Evolutionary conservation across 2,888 invertebrate genomes (phyloP), one percentile per base, ranked within the genome.

Genomic region (Alcis repandata): DNA sequence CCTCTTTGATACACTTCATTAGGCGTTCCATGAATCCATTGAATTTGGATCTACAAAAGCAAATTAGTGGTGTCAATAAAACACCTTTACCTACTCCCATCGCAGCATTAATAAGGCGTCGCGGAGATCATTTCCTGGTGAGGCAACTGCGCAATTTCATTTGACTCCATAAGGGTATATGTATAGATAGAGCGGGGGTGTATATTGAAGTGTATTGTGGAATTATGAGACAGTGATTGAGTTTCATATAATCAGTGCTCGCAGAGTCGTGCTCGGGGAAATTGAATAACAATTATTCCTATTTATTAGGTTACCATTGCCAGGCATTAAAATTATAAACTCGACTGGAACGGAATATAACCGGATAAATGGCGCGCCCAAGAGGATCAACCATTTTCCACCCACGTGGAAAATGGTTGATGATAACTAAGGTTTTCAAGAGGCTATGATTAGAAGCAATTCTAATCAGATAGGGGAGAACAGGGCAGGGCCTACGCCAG

Each of bases 31-130:
- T 9, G 19, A 38, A 54, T 61, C 38, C 58, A 72, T 64, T 27
- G 27, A 27, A 27, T 27, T 72, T 7, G 9, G 68, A 43, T 60
- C 36, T 41, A 59, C 62, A 63, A 68, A 63, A 62, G 67, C 59
- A 62, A 64, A 63, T 60, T 52, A 68, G 68, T 60, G 68, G 63
- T 67, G 67, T 64, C 69, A 45, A 69, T 65, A 68, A 53, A 69
- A 64, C 64, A 57, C 68, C 66, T 64, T 62, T 60, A 63, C 51
- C 56, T 63, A 54, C 59, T 60, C 63, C 59, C 45, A 58, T 63
- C 64, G 68, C 63, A 67, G 67, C 68, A 70, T 70, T 68, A 71
- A 71, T 70, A 70, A 70, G 64, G 71, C 69, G 69, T 70, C 70
- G 63, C 59, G 59, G 41, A 59, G 71, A 70, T 66, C 69, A 73